Evolutionary conservation across 2,888 invertebrate genomes (phyloP), one percentile per base, ranked within the genome.

Genomic region (Venustoraphidia nigricollis): DNA sequence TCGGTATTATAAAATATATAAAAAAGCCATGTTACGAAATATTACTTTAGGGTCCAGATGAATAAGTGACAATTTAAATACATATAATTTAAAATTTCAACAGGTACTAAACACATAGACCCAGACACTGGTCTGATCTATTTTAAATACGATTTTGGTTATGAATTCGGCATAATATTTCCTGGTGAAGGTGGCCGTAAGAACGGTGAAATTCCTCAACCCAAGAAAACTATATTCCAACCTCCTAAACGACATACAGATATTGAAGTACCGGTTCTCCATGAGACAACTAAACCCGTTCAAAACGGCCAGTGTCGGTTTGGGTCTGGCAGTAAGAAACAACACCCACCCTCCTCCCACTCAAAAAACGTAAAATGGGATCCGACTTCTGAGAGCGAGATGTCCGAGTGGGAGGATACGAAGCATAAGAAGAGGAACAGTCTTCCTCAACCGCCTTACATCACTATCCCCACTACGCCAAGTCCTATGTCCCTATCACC

Each of bases 131-230:
- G 83, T 55, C 69, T 84, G 51, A 81, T 84, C 60, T 84, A 84
- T 70, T 84, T 84, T 73, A 84, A 84, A 68, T 84, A 84, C 63
- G 84, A 84, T 68, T 84, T 84, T 60, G 83, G 83, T 56, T 84
- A 83, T 64, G 84, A 84, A 64, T 83, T 83, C 61, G 83, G 83
- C 52, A 76, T 83, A 54, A 73, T 83, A 43, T 69, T 81, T 45
- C 83, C 83, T 40, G 79, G 79, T 45, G 79, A 79, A 62, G 72
- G 77, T 55, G 27, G 27, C 27, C 27, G 27, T 27, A 74, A 72
- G 61, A 68, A 68, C 53, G 63, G 63, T 51, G 62, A 65, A 54
- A 63, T 67, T 39, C 66, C 66, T 8, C 60, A 63, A 13, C 66
- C 68, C 17, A 66, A 63, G 57, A 71, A 68, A 58, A 68, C 66